A percentile compares a stretch with the other conserved stretches of the same genome.
Conservation (phyloP, 2,113 vertebrate genomes). For the Crotalus helleri region DNA sequence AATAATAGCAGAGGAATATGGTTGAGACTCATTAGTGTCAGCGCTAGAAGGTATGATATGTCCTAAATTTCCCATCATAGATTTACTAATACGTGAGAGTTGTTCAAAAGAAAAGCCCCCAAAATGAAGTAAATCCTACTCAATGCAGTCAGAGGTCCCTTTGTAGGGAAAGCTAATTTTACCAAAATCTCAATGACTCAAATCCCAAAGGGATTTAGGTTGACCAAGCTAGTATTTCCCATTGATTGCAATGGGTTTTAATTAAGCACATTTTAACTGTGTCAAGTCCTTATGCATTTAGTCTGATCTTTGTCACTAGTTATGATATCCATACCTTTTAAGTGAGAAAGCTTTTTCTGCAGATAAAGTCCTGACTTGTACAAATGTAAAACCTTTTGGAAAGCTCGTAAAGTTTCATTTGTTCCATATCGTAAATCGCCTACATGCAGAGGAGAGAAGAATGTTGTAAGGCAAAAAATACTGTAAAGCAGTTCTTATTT, state of each 20-base stretch:
- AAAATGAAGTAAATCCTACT: neutral
- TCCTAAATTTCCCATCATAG: neutral
- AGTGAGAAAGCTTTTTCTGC: slow-evolving; percentile 70
- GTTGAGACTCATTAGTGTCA: neutral
- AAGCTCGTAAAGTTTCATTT: slow-evolving; percentile 80
- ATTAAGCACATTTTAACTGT: neutral
- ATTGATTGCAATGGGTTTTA: neutral
- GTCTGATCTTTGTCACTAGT: neutral
- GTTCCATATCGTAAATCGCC: slow-evolving; percentile 80
- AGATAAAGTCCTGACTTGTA: slow-evolving; percentile 87
- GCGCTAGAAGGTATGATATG: neutral
- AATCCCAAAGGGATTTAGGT: neutral
- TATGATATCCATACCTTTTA: slow-evolving; percentile 71
- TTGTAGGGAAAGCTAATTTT: neutral
- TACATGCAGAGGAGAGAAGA: slow-evolving; percentile 51
- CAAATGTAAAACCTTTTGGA: slow-evolving; percentile 81
- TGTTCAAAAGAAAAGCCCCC: neutral
- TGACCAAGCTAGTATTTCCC: neutral
- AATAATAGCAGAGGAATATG: neutral
- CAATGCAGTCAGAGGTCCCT: neutral
- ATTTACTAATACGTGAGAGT: neutral
- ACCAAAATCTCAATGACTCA: neutral
- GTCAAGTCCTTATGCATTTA: neutral
- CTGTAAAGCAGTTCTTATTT: neutral
- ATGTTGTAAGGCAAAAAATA: neutral